Percentiles rank a stretch among this genome's conserved stretches.
Conservation (phyloP, 2,113 vertebrate species). For the Microcebus tavaratra region DNA sequence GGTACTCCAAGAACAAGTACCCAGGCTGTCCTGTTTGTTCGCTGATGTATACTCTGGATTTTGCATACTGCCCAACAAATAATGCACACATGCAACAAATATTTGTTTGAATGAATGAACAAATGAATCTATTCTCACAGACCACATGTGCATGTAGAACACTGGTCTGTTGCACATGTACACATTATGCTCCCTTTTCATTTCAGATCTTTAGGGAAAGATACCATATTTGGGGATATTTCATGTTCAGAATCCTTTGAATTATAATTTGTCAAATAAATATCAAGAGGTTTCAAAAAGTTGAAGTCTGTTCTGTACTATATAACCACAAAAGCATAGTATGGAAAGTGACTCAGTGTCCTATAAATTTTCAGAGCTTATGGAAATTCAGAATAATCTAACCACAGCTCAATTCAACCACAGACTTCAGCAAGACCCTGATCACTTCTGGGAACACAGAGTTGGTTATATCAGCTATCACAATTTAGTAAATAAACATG, state of each 20-base stretch:
- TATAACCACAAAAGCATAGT: not conserved
- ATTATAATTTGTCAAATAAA: not conserved
- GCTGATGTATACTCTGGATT: not conserved
- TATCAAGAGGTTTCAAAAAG: not conserved
- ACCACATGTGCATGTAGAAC: not conserved
- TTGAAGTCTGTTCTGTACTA: not conserved
- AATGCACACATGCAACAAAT: not conserved
- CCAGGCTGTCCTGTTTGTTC: not conserved
- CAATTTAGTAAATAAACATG: conserved; percentile 5
- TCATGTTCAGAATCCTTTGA: conserved; percentile 22
- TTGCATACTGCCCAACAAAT: not conserved
- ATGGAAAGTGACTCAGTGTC: not conserved
- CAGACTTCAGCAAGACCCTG: not conserved
- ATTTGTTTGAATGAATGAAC: not conserved
- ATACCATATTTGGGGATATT: not conserved
- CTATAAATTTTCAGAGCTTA: not conserved
- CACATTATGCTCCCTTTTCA: not conserved
- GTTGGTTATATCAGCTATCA: not conserved
- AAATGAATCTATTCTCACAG: not conserved
- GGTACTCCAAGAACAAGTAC: not conserved
- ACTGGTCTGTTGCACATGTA: not conserved
- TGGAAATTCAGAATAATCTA: not conserved
- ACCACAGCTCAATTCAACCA: not conserved
- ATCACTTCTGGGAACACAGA: not conserved
- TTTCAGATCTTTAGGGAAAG: conserved; percentile 27